Evolutionary conservation across 1,140 invertebrate species (phyloP).

Genomic region (Dendrolimus punctatus): DNA sequence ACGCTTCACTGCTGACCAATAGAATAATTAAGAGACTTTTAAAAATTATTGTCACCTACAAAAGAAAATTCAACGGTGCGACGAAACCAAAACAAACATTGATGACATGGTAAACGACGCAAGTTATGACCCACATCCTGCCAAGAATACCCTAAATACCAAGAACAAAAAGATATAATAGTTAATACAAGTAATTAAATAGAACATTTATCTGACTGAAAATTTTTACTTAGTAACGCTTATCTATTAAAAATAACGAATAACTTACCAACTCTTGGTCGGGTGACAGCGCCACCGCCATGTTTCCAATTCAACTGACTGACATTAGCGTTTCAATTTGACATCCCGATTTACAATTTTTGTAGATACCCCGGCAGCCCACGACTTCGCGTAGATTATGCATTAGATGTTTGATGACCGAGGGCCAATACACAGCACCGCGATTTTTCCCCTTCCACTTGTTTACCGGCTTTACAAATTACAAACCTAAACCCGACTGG

Average conservation of each 20-base stretch:
- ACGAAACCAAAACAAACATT: slow-evolving; percentile 66
- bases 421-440: too few relatives aligned
- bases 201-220: background rate
- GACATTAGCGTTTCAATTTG: too few relatives aligned
- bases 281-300: slow-evolving; percentile 79
- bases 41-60: too few relatives aligned
- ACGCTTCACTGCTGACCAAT: too few relatives aligned
- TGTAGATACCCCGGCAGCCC: too few relatives aligned
- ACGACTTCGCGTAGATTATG: too few relatives aligned
- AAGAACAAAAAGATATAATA: background rate
- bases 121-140: slow-evolving; percentile 15
- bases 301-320: slow-evolving; percentile 52
- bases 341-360: too few relatives aligned
- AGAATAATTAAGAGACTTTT: too few relatives aligned
- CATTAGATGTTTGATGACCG: too few relatives aligned
- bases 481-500: too few relatives aligned
- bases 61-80: background rate
- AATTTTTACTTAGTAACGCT: background rate
- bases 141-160: background rate
- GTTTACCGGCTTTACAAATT: too few relatives aligned
- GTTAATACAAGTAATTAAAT: background rate
- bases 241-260: slow-evolving; percentile 13
- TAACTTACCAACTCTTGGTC: slow-evolving; percentile 80
- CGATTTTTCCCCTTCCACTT: too few relatives aligned
- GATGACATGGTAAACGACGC: slow-evolving; percentile 57